Base-by-base conservation (phyloP, 2,888 invertebrate genomes). In the Hirtodrosophila histrioides region DNA sequence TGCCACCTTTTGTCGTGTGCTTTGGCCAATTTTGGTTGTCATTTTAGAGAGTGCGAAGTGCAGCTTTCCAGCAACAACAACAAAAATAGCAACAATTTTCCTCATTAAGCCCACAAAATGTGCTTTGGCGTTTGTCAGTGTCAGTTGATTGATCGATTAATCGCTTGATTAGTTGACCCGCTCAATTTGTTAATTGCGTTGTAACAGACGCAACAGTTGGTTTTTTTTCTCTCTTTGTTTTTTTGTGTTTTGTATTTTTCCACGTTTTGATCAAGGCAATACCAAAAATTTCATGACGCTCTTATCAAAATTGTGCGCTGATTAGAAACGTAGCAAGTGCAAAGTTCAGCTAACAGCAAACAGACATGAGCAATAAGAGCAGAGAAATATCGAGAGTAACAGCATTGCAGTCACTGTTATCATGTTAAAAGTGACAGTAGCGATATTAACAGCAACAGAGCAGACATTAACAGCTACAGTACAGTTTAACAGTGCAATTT, bases 61-160 rank as follows among this genome's bases (percentile, higher is more conserved):
- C 58, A 73, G 58, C 62, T 75, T 66, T 69, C 54, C 50, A 66
- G 33, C 35, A 27, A 37, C 36, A 50, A n/a, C 23, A 11, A 3
- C 10, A 44, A 35, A n/a, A 54, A 5, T 12, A 9, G 27, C 33
- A 36, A 41, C 35, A 41, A 40, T 44, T 57, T 35, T 69, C 49
- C 64, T 69, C 62, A 80, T 69, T 69, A 76, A 54, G 60, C 40
- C 51, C 24, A 12, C 36, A 40, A 49, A 27, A 37, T 39, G 36
- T 54, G 61, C 55, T 56, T 61, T 69, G 41, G 40, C 46, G 48
- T 54, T 11, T 63, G 73, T 71, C 83, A 78, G 65, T 78, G 65
- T 69, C 78, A 69, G 66, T 71, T 76, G 75, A 82, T 78, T 81
- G 71, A 81, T 78, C 80, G 78, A 75, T 78, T 78, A 80, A 80